Conservation (phyloP, 2,113 vertebrate species). For the Microcebus jonahi region DNA sequence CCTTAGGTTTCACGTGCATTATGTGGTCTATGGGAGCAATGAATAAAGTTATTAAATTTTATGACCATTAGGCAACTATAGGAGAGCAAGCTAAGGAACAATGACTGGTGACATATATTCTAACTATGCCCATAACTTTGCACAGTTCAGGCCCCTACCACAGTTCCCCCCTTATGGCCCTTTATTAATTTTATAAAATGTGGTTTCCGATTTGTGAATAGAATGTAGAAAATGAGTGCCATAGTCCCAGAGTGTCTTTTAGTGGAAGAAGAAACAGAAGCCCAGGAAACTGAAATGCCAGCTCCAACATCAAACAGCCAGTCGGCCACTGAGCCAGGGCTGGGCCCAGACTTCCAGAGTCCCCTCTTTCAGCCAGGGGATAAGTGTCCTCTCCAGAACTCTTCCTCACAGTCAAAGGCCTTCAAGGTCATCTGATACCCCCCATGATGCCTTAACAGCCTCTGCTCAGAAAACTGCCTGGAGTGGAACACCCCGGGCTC, state of each 20-base stretch:
- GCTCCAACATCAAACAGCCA: neutral
- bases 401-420: neutral
- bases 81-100: too few species aligned
- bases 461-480: neutral
- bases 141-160: too few species aligned
- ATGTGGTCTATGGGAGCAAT: too few species aligned
- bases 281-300: neutral
- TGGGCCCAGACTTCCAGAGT: neutral
- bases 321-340: accelerated
- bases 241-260: neutral
- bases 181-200: too few species aligned
- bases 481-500: neutral
- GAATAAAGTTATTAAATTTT: too few species aligned
- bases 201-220: neutral
- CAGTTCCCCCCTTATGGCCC: too few species aligned
- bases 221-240: neutral
- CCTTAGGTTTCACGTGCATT: too few species aligned
- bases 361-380: neutral
- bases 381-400: neutral
- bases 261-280: neutral
- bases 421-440: neutral
- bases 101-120: too few species aligned
- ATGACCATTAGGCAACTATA: too few species aligned
- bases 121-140: too few species aligned
- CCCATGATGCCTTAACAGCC: neutral